phyloP scores from a whole-genome alignment of 2,113 vertebrate genomes.

The Pseudopipra pipra region DNA sequence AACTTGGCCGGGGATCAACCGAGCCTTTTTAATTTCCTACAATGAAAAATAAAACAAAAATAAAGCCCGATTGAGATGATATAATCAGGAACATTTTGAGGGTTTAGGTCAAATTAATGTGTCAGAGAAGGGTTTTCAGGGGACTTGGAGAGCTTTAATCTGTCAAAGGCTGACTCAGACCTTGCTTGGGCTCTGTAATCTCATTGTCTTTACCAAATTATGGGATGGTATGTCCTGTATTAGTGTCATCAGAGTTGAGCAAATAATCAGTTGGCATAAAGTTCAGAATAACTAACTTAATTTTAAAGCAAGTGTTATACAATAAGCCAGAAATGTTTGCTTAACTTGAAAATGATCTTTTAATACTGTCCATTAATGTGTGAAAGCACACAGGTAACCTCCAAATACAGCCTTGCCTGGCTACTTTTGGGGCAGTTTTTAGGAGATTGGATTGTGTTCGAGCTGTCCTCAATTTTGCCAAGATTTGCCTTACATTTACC shows the following conservation, averaged over 20 bases:
- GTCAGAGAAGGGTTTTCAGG: slow-evolving; percentile 23
- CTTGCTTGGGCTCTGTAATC: slow-evolving; percentile 30
- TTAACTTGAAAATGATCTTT: slow-evolving; percentile 42
- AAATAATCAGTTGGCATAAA: slow-evolving; percentile 1
- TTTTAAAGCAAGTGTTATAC: slow-evolving; percentile 9
- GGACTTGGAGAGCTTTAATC: slow-evolving; percentile 45
- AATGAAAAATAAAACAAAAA: slow-evolving; percentile 62
- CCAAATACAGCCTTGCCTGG: not conserved
- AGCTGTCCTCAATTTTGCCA: not conserved
- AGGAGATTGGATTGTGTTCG: not conserved
- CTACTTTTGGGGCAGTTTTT: not conserved
- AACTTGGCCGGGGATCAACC: slow-evolving; percentile 56
- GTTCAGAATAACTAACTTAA: slow-evolving; percentile 23
- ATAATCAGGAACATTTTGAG: slow-evolving; percentile 69
- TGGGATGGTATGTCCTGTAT: not conserved
- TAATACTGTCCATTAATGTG: not conserved
- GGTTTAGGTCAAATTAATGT: slow-evolving; percentile 57
- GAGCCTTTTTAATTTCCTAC: slow-evolving; percentile 61
- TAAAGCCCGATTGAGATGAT: slow-evolving; percentile 47
- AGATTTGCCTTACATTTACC: not conserved
- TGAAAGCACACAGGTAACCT: not conserved
- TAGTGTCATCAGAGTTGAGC: not conserved
- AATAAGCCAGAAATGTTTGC: slow-evolving; percentile 7
- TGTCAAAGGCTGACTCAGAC: slow-evolving; percentile 42
- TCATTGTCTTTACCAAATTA: slow-evolving; percentile 26